These are phyloP conservation scores for Standfussiana lucernea DNA, from an alignment of 2,888 invertebrate genomes.

Conservation along the genomic window DNA sequence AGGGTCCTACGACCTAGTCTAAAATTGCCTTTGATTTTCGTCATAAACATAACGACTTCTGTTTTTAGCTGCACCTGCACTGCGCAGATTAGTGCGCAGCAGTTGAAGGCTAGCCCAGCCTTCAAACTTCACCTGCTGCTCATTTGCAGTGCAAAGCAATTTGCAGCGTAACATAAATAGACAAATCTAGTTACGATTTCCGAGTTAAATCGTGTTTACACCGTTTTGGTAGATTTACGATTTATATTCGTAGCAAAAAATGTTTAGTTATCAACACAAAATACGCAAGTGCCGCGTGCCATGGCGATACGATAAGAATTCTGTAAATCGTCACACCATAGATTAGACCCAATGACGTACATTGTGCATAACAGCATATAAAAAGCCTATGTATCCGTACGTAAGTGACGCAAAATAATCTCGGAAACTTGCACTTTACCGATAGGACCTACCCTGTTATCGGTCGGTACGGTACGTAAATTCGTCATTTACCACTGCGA, in stretches of 20 bases:
- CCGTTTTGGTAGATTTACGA: slow-evolving; percentile 41
- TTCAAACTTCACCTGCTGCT: background rate
- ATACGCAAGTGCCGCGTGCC: slow-evolving; percentile 63
- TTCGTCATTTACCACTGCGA: slow-evolving; percentile 30
- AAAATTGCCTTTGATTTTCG: background rate
- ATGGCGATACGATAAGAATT: slow-evolving; percentile 69
- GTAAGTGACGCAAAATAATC: slow-evolving; percentile 46
- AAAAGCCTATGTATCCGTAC: slow-evolving; percentile 31
- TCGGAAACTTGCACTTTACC: slow-evolving; percentile 41
- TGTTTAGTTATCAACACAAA: slow-evolving; percentile 68
- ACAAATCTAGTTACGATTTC: slow-evolving; percentile 3
- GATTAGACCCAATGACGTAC: slow-evolving; percentile 69
- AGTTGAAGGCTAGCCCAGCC: background rate
- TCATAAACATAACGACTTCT: background rate
- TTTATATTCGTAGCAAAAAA: slow-evolving; percentile 58
- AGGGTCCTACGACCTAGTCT: background rate
- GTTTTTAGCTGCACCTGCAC: background rate
- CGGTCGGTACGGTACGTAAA: background rate
- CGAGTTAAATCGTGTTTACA: slow-evolving; percentile 20
- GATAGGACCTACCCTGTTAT: slow-evolving; percentile 8
- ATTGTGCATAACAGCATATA: slow-evolving; percentile 55
- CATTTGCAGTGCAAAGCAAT: slow-evolving; percentile 3
- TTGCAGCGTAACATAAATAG: slow-evolving; percentile 7
- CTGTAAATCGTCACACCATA: slow-evolving; percentile 70
- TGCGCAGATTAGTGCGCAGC: too few relatives aligned